These are phyloP conservation scores for Alosa alosa DNA, from an alignment of 2,113 vertebrate genomes.

Conservation along the genomic window DNA sequence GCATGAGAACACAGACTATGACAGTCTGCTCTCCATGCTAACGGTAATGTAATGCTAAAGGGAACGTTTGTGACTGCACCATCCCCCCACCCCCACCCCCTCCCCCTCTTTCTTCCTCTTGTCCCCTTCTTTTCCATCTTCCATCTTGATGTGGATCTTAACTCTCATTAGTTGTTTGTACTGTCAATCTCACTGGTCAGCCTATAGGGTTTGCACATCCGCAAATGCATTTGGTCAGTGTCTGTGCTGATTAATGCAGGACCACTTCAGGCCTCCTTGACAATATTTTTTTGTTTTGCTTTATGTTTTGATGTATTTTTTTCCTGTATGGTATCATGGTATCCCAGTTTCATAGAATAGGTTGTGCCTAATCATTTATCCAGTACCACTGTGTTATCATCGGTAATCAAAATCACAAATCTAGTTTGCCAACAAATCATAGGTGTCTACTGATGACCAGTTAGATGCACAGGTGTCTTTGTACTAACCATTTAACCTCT, in stretches of 20 bases:
- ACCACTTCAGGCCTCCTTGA: neutral
- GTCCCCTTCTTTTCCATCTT: constrained; percentile 66
- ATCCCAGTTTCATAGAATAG: neutral
- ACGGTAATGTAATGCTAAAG: constrained; percentile 89
- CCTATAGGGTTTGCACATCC: constrained; percentile 12
- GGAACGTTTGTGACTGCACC: constrained; percentile 62
- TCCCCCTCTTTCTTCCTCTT: neutral
- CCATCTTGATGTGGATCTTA: constrained; percentile 70
- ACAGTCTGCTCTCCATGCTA: constrained; percentile 95
- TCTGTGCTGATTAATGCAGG: neutral
- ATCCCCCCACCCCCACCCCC: constrained; percentile 7
- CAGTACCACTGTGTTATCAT: neutral
- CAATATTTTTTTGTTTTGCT: neutral
- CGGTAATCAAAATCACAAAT: neutral
- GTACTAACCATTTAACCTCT: constrained; percentile 84
- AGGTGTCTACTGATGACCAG: constrained; percentile 71
- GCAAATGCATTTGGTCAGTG: neutral
- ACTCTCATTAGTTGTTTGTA: constrained; percentile 55
- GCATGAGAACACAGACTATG: constrained; percentile 93
- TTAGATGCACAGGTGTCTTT: constrained; percentile 71
- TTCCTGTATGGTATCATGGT: neutral
- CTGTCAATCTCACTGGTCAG: constrained; percentile 82
- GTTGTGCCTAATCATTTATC: neutral
- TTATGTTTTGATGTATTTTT: neutral
- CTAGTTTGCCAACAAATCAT: too few relatives aligned